A percentile compares a stretch with the other conserved stretches of the same genome.
phyloP scores from a whole-genome alignment of 2,888 invertebrate genomes.

The Chymomyza fuscimana region DNA sequence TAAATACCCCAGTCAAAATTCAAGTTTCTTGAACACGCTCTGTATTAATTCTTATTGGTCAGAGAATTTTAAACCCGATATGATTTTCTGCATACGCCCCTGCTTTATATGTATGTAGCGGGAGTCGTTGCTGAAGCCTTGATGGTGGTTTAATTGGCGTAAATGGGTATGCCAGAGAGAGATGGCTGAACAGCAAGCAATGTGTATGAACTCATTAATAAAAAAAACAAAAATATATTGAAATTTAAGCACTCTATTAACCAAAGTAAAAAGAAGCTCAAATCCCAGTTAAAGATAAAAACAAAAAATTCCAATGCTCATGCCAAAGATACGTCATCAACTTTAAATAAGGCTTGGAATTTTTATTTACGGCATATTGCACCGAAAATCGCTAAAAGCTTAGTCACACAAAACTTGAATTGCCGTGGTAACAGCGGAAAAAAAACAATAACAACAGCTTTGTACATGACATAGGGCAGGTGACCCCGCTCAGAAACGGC shows the following conservation, averaged over 20 bases:
- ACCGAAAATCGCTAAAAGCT: slow-evolving; percentile 56
- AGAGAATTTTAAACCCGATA: too few relatives aligned
- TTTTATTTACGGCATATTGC: background rate
- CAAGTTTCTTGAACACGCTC: too few relatives aligned
- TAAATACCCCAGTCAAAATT: too few relatives aligned
- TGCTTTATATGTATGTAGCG: slow-evolving; percentile 45
- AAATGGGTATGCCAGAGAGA: slow-evolving; percentile 30
- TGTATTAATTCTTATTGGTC: background rate
- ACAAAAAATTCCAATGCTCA: slow-evolving; percentile 15
- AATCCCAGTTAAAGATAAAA: background rate
- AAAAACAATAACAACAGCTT: slow-evolving; percentile 35
- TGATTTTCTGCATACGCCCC: background rate
- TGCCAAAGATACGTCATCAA: background rate
- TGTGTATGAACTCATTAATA: slow-evolving; percentile 63
- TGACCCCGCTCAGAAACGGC: slow-evolving; percentile 22
- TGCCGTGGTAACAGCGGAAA: slow-evolving; percentile 62
- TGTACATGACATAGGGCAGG: slow-evolving; percentile 6
- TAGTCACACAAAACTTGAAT: slow-evolving; percentile 72
- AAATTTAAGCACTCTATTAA: slow-evolving; percentile 58
- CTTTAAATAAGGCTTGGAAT: background rate
- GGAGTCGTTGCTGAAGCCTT: slow-evolving; percentile 43
- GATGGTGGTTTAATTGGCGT: slow-evolving; percentile 17
- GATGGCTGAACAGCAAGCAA: slow-evolving; percentile 23
- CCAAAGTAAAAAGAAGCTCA: background rate
- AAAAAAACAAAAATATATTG: slow-evolving; percentile 51